These are phyloP conservation scores for Apistogramma diplotaenia DNA, from an alignment of 2,113 vertebrate species.

Conservation along the genomic window DNA sequence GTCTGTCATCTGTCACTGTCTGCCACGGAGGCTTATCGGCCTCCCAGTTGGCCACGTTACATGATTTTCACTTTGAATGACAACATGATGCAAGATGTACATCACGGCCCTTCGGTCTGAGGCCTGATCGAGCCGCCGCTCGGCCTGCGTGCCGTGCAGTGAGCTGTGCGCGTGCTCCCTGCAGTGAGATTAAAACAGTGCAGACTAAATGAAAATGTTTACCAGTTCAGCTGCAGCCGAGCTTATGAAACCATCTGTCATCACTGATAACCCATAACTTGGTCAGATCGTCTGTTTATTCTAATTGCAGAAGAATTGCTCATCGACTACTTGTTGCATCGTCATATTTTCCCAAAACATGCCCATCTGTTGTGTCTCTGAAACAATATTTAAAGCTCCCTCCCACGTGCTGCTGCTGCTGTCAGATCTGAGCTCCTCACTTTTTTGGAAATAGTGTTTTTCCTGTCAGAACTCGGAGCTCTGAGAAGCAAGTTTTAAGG, in stretches of 20 bases:
- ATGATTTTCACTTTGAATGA: neutral
- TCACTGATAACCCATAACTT: neutral
- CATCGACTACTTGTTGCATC: neutral
- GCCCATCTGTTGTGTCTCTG: neutral
- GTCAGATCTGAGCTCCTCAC: neutral
- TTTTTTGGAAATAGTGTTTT: neutral
- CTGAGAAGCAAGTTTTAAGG: neutral
- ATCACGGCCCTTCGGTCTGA: neutral
- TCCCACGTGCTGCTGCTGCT: neutral
- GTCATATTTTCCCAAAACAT: neutral
- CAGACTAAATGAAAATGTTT: neutral
- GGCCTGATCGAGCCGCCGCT: neutral
- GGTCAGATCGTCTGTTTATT: neutral
- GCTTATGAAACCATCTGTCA: conserved; percentile 6
- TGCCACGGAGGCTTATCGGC: conserved; percentile 6
- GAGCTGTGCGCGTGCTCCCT: neutral
- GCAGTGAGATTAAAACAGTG: neutral
- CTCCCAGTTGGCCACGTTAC: neutral
- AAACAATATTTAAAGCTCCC: neutral
- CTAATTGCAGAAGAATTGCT: neutral
- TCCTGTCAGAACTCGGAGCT: neutral
- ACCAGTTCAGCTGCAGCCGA: neutral
- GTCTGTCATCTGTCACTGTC: conserved; percentile 21
- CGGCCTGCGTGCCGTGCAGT: neutral
- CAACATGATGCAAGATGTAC: neutral